phyloP scores from a whole-genome alignment of 2,888 invertebrate species.

The Limnephilus lunatus region DNA sequence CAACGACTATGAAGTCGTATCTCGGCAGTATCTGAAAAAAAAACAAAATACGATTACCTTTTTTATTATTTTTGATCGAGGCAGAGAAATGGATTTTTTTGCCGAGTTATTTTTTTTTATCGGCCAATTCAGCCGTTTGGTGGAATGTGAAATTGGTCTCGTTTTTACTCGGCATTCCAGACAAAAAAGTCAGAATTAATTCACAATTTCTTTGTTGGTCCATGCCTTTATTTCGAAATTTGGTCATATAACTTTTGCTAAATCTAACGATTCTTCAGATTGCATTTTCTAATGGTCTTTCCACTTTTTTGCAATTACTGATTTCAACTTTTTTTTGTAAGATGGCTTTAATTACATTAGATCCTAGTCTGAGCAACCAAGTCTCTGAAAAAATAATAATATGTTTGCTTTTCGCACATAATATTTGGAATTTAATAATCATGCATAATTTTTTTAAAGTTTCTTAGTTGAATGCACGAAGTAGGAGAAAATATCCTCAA shows the following conservation, averaged over 20 bases:
- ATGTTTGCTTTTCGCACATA: too few relatives aligned
- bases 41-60: neutral
- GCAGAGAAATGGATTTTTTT: neutral
- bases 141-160: neutral
- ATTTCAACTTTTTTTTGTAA: neutral
- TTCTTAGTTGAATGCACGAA: neutral
- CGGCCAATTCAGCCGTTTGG: neutral
- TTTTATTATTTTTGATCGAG: neutral
- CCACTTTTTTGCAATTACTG: neutral
- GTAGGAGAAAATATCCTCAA: neutral
- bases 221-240: neutral
- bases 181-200: neutral
- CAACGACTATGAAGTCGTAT: conserved; percentile 92
- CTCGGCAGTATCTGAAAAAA: conserved; percentile 82
- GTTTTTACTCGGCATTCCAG: neutral
- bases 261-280: neutral
- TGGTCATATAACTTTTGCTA: neutral
- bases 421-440: too few relatives aligned
- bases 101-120: neutral
- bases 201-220: neutral
- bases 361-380: neutral
- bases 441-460: too few relatives aligned
- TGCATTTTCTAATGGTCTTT: neutral
- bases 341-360: neutral
- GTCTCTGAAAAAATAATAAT: neutral